phyloP scores from a whole-genome alignment of 2,888 invertebrate genomes.

The Harpalus rubripes region DNA sequence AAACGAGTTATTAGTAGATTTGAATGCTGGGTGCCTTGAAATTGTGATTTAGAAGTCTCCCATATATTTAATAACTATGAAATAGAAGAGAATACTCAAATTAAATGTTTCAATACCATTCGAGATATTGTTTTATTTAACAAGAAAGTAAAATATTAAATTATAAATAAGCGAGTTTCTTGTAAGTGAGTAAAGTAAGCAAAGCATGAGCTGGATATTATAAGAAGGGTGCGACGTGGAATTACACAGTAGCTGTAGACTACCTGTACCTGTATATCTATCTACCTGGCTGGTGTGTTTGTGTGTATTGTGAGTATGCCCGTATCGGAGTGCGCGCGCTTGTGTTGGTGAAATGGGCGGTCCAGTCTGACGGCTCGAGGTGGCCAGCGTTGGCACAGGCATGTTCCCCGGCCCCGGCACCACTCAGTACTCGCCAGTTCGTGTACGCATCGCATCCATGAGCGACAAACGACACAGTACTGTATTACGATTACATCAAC shows the following conservation, averaged over 20 bases:
- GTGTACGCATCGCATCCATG: conserved; percentile 39
- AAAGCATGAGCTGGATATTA: neutral
- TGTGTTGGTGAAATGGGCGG: conserved; percentile 63
- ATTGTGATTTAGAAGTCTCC: no score
- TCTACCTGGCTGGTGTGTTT: conserved; percentile 28
- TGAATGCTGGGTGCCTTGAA: no score
- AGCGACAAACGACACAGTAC: conserved; percentile 22
- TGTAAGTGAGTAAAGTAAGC: no score
- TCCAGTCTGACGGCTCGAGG: conserved; percentile 63
- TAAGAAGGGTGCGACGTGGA: conserved; percentile 13
- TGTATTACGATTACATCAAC: neutral
- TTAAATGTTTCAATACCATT: no score
- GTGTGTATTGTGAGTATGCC: conserved; percentile 6
- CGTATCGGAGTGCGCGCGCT: conserved; percentile 30
- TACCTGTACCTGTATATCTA: conserved; percentile 60
- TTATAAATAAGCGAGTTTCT: no score
- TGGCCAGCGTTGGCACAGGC: conserved; percentile 58
- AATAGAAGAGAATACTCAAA: no score
- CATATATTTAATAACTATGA: no score
- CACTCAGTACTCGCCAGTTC: conserved; percentile 43
- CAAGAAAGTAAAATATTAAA: no score
- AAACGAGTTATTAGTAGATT: no score
- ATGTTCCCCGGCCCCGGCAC: conserved; percentile 36
- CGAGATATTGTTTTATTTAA: no score
- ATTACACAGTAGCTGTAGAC: conserved; percentile 33